Conservation (phyloP, 1,140 invertebrate genomes). For the Bilobella aurantiaca region DNA sequence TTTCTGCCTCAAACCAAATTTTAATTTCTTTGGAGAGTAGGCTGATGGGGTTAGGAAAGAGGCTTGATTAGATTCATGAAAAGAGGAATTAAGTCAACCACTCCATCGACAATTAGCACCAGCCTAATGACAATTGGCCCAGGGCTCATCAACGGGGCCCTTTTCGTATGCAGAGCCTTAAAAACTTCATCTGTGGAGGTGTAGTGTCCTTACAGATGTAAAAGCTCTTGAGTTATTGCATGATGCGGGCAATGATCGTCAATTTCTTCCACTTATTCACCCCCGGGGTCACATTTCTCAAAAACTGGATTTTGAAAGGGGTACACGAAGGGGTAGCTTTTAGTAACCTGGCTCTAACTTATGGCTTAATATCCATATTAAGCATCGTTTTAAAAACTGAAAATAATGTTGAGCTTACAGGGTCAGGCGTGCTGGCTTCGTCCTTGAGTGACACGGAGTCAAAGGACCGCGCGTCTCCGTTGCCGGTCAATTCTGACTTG, state of each 20-base stretch:
- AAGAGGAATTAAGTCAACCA: not conserved
- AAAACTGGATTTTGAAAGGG: not conserved
- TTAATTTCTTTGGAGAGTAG: no score
- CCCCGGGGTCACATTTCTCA: conserved; percentile 30
- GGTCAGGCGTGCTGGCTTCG: conserved; percentile 86
- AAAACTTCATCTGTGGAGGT: no score
- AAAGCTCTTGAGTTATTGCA: no score
- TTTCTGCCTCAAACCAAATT: no score
- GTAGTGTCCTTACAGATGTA: no score
- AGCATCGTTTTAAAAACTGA: conserved; percentile 36
- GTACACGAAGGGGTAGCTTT: no score
- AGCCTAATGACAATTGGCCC: not conserved
- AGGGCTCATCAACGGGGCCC: no score
- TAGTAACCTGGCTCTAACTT: conserved; percentile 50
- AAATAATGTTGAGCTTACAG: no score
- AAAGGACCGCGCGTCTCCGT: conserved; percentile 52
- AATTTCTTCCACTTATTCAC: no score
- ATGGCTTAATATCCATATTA: no score
- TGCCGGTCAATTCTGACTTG: conserved; percentile 56
- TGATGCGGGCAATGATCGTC: conserved; percentile 30
- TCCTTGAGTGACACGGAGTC: conserved; percentile 84
- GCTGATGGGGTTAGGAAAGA: no score
- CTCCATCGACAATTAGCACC: conserved; percentile 1
- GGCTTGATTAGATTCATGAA: not conserved
- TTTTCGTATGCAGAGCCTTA: no score